A percentile compares a stretch with the other conserved stretches of the same genome.
Evolutionary conservation across 92 coral and sea anemone species (phyloP).

Genomic region (Siderastrea siderea): DNA sequence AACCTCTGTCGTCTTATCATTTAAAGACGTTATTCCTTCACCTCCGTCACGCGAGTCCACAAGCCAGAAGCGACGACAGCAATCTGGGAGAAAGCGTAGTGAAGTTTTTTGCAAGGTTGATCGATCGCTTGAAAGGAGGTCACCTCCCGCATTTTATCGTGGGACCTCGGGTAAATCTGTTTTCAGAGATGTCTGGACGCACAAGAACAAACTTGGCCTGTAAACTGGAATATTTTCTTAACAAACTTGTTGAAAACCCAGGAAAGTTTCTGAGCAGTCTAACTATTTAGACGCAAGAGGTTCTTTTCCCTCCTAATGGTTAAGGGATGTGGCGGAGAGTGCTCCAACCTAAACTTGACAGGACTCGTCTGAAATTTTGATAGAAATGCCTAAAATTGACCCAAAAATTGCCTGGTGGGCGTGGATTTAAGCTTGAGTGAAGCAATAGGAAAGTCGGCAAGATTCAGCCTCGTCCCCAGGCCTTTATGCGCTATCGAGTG

Average conservation of each 20-base stretch:
- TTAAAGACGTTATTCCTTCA: slow-evolving; percentile 64
- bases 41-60: not conserved
- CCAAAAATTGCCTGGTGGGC: too few relatives aligned
- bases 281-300: not conserved
- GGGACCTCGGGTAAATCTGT: not conserved
- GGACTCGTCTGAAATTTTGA: too few relatives aligned
- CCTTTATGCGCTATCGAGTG: too few relatives aligned
- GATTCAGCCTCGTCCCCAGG: too few relatives aligned
- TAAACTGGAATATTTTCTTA: not conserved
- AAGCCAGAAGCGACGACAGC: not conserved
- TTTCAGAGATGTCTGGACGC: not conserved
- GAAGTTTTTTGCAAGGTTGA: slow-evolving; percentile 38
- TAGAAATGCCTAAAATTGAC: too few relatives aligned
- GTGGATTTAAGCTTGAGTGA: too few relatives aligned
- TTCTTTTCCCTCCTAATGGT: not conserved
- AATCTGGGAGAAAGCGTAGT: slow-evolving; percentile 44
- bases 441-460: too few relatives aligned
- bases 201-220: not conserved
- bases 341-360: too few relatives aligned
- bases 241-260: slow-evolving; percentile 19
- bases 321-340: too few relatives aligned
- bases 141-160: slow-evolving; percentile 48
- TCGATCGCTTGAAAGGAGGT: not conserved
- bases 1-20: slow-evolving; percentile 53
- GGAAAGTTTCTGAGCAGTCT: not conserved